phyloP scores from a whole-genome alignment of 2,113 vertebrate genomes.

The Oreochromis spilurus region DNA sequence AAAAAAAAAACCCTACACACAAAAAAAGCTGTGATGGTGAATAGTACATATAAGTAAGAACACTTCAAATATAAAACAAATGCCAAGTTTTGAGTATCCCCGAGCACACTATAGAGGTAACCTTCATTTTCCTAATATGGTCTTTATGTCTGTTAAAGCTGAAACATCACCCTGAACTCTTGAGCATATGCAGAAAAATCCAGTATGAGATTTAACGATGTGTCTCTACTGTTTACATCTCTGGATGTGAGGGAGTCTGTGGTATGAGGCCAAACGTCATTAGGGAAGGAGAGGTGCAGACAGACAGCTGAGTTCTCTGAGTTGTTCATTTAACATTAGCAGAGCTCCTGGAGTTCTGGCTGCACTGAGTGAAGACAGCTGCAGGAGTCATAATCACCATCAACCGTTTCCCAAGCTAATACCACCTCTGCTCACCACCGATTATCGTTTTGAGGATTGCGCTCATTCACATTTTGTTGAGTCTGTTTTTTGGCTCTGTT shows the following conservation, averaged over 20 bases:
- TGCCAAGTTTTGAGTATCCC: not conserved
- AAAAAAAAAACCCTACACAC: rapidly evolving
- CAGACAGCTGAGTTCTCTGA: slow-evolving; percentile 1
- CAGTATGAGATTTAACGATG: slow-evolving; percentile 7
- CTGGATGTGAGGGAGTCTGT: not conserved
- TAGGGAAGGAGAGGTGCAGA: slow-evolving; percentile 12
- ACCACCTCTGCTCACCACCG: not conserved
- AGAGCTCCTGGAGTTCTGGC: slow-evolving; percentile 9
- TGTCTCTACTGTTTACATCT: slow-evolving; percentile 2
- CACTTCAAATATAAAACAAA: not conserved
- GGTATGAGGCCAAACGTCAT: not conserved
- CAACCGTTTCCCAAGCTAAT: not conserved
- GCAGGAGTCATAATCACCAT: slow-evolving; percentile 27
- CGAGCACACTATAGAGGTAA: not conserved
- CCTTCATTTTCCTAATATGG: not conserved
- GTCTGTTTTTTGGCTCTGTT: not conserved
- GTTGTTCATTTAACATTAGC: not conserved
- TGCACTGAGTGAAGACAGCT: slow-evolving; percentile 53
- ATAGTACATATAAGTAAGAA: not conserved
- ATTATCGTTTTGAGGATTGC: not conserved
- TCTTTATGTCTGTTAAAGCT: not conserved
- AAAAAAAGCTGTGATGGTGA: rapidly evolving
- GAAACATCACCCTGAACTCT: not conserved
- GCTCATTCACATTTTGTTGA: not conserved
- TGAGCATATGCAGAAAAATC: not conserved